Percentiles rank a stretch among this genome's conserved stretches.
Conservation (phyloP, 2,888 invertebrate genomes). For the Sinodicranocentrus sp. region DNA sequence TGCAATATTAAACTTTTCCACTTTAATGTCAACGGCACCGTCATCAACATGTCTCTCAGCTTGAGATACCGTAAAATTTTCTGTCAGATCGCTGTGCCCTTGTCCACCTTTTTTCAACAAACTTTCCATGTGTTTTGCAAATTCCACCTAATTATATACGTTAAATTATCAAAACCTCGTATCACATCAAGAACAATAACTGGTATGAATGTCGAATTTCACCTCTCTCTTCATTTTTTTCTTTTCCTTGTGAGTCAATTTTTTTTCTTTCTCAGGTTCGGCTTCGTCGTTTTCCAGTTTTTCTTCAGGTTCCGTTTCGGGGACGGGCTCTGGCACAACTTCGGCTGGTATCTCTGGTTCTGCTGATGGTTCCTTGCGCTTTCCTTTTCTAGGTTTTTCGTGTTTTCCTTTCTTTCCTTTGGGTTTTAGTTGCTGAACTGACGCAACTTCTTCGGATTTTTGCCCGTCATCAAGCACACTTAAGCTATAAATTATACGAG, state of each 20-base stretch:
- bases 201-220: constrained; percentile 16
- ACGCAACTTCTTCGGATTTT: no score
- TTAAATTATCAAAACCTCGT: no score
- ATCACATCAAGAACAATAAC: no score
- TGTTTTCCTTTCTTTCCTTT: constrained; percentile 65
- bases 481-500: no score
- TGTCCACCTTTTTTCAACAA: constrained; percentile 92
- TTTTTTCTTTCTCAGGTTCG: constrained; percentile 80
- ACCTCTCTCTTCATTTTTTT: constrained; percentile 89
- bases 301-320: constrained; percentile 37
- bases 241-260: constrained; percentile 93
- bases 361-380: constrained; percentile 39
- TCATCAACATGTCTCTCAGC: constrained; percentile 84
- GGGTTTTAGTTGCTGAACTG: not conserved
- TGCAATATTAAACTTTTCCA: constrained; percentile 98
- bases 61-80: constrained; percentile 96
- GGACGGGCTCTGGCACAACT: constrained; percentile 21
- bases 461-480: no score
- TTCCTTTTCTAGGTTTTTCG: constrained; percentile 16
- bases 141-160: no score
- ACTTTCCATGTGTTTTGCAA: constrained; percentile 91
- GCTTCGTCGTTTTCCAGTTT: constrained; percentile 59
- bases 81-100: constrained; percentile 92
- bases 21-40: constrained; percentile 98
- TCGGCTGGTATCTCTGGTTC: no score